Base-by-base conservation (phyloP, 2,113 vertebrate genomes). In the Percina caprodes region DNA sequence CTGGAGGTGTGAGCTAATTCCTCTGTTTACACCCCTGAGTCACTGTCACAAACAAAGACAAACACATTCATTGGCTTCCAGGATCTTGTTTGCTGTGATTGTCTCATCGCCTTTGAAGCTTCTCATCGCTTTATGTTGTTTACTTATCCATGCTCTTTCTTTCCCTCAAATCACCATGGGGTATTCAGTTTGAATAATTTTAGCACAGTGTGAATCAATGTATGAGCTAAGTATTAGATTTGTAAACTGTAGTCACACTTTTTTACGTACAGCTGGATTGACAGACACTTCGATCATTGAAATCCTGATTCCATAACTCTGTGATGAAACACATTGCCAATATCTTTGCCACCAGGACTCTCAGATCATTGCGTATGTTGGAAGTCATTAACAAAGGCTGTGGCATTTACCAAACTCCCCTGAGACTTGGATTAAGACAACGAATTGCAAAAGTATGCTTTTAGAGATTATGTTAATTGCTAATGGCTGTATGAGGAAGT, bases 1-100 rank as follows among this genome's bases (percentile, higher is more conserved):
- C 90, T 11, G 78, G 91, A 94, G 94, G 93, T 94, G 89, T 88
- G 90, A 94, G 93, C 89, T 94, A 91, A 95, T 92, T 93, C 92
- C 85, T 88, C 86, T 92, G 91, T 93, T 94, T 89, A 92, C 92
- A 91, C 92, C 93, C 92, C 79, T 92, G 92, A 95, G 94, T 95
- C 94, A 94, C 93, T 90, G 89, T 93, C 91, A 91, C 87, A 88
- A 86, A 92, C 90, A 92, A 91, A 93, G 84, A 89, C 86, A 86
- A 89, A 93, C 92, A 83, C 87, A 82, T 79, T 89, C 86, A 86
- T 86, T 88, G 92, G 93, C 90, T 93, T 93, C 83, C 87, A 89
- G 84, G 85, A 92, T 89, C 87, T 89, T 91, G 87, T 92, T 91
- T 91, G 90, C 82, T 86, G 78, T 80, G 91, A 92, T 92, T 91